Evolutionary conservation across 2,797 vertebrate species (phyloP).

Genomic region (Acrossocheilus fasciatus): DNA sequence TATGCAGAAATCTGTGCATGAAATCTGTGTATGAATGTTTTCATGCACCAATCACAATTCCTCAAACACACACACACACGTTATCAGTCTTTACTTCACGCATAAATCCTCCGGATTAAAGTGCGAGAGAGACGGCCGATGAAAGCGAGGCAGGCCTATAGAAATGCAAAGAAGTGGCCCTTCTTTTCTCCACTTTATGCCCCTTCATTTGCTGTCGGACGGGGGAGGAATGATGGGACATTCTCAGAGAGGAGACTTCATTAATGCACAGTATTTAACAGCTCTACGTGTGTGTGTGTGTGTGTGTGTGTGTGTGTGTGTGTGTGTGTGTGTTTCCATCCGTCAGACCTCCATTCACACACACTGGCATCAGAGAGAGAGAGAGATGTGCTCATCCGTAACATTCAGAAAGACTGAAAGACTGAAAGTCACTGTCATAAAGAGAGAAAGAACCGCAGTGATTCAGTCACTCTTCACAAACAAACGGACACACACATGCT

Average conservation of each 20-base stretch:
- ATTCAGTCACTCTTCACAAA: neutral
- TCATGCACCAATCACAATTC: neutral
- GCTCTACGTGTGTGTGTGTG: slow-evolving; percentile 74
- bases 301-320: slow-evolving; percentile 77
- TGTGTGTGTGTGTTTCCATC: slow-evolving; percentile 76
- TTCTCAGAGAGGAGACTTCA: slow-evolving; percentile 85
- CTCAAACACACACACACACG: neutral
- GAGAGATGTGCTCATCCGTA: slow-evolving; percentile 13
- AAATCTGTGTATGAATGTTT: neutral
- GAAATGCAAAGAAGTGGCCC: slow-evolving; percentile 80
- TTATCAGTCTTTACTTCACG: slow-evolving; percentile 77
- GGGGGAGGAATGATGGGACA: slow-evolving; percentile 63
- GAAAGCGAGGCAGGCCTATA: slow-evolving; percentile 81
- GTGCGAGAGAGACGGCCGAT: slow-evolving; percentile 70
- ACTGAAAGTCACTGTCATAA: neutral
- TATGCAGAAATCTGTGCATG: neutral
- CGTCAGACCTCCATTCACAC: slow-evolving; percentile 37
- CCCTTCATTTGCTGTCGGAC: slow-evolving; percentile 63
- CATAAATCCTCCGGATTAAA: slow-evolving; percentile 80
- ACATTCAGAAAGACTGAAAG: slow-evolving; percentile 5
- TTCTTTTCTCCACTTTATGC: slow-evolving; percentile 65
- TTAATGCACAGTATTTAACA: slow-evolving; percentile 85
- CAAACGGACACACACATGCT: neutral
- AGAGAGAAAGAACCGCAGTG: neutral
- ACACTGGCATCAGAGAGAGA: neutral